Percentiles rank a stretch among this genome's conserved stretches.
Conservation (phyloP, 2,888 invertebrate genomes). For the Lydus trimaculatus region DNA sequence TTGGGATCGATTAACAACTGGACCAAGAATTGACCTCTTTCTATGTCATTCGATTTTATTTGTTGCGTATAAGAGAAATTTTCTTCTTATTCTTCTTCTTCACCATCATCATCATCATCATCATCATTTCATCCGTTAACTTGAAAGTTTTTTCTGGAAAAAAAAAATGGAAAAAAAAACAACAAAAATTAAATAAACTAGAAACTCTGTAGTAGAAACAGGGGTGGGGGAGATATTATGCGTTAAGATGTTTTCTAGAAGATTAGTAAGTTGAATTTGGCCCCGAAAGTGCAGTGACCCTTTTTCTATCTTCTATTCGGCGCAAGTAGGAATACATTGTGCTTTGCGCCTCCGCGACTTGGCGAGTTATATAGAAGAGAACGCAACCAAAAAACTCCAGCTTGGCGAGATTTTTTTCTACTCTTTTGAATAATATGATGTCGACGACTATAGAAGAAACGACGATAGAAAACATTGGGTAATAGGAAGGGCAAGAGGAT, state of each 20-base stretch:
- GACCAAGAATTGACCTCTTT: constrained; percentile 10
- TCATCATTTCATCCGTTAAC: not conserved
- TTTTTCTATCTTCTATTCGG: constrained; percentile 41
- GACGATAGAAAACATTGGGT: not conserved
- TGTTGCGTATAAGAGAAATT: not conserved
- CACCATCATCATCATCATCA: too few species aligned
- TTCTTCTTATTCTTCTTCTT: not conserved
- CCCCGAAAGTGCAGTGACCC: constrained; percentile 58
- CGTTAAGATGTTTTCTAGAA: constrained; percentile 41
- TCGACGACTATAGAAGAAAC: not conserved
- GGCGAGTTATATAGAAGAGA: constrained; percentile 15
- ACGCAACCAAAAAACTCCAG: constrained; percentile 22
- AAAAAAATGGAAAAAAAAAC: not conserved
- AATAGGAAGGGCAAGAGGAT: not conserved
- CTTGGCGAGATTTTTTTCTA: constrained; percentile 1
- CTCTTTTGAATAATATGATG: constrained; percentile 8
- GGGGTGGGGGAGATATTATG: constrained; percentile 14
- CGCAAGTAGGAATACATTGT: constrained; percentile 60
- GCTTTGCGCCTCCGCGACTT: constrained; percentile 56
- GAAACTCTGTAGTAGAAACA: constrained; percentile 6
- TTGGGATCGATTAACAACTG: not conserved
- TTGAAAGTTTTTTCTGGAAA: not conserved
- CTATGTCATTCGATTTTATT: not conserved
- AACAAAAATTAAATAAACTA: constrained; percentile 2
- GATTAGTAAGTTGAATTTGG: constrained; percentile 55